These are phyloP conservation scores for Agrypnus murinus DNA, from an alignment of 2,888 invertebrate genomes.

Conservation along the genomic window DNA sequence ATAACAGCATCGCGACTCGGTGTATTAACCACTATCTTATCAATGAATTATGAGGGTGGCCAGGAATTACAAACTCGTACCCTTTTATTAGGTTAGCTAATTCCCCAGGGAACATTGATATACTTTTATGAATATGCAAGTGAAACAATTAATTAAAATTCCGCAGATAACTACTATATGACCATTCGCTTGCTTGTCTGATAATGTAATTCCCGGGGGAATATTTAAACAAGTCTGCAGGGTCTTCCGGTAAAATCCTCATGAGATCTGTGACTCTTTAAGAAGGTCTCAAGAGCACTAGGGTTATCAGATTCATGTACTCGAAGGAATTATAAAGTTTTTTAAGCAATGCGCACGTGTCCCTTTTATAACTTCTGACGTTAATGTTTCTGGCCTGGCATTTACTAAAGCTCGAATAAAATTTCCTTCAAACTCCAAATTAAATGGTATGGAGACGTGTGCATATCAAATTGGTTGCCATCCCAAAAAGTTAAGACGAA, in stretches of 20 bases:
- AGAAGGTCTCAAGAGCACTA: constrained; percentile 62
- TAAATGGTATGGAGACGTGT: too few relatives aligned
- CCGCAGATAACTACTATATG: constrained; percentile 57
- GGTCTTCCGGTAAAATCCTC: constrained; percentile 66
- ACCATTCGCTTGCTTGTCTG: constrained; percentile 61
- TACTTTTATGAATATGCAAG: constrained; percentile 68
- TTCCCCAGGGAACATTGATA: constrained; percentile 66
- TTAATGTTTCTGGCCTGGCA: constrained; percentile 12
- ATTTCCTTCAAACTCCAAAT: not conserved
- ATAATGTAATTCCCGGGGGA: constrained; percentile 69
- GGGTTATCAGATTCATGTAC: constrained; percentile 62
- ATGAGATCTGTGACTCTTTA: constrained; percentile 63
- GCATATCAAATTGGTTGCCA: too few relatives aligned
- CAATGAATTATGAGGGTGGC: constrained; percentile 59
- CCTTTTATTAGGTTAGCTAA: constrained; percentile 54
- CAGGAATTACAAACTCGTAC: constrained; percentile 54
- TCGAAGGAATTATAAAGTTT: constrained; percentile 66
- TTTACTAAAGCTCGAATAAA: not conserved
- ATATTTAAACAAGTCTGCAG: constrained; percentile 69
- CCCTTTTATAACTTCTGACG: constrained; percentile 38
- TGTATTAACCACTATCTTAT: constrained; percentile 58
- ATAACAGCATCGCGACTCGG: constrained; percentile 41
- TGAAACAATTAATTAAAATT: constrained; percentile 66
- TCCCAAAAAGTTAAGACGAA: too few relatives aligned
- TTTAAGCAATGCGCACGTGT: constrained; percentile 36